Percentiles rank a stretch among this genome's conserved stretches.
These are phyloP conservation scores for Procapra przewalskii DNA, from an alignment of 2,113 vertebrate genomes.

Conservation along the genomic window DNA sequence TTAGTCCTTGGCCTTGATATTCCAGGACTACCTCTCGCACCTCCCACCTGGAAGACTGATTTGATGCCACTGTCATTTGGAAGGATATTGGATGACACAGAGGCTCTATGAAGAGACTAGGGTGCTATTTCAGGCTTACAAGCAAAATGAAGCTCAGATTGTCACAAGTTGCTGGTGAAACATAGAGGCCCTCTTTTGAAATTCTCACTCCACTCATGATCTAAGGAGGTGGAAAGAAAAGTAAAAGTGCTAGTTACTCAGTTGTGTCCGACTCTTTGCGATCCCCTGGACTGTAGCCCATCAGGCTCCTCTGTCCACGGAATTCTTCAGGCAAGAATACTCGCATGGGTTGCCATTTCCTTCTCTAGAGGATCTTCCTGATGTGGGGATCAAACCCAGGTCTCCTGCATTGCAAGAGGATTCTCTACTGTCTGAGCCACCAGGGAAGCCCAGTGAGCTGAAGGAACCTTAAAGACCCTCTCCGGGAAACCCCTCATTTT, in stretches of 20 bases:
- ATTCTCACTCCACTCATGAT: background rate
- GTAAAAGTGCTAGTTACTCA: background rate
- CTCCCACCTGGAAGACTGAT: background rate
- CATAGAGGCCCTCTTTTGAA: slow-evolving; percentile 22
- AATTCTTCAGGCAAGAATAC: background rate
- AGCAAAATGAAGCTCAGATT: background rate
- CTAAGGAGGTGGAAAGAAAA: background rate
- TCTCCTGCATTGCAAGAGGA: background rate
- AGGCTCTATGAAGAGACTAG: background rate
- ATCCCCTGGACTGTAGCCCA: background rate
- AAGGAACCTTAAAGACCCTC: background rate
- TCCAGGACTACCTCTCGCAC: background rate
- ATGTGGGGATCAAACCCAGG: background rate
- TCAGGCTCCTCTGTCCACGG: background rate
- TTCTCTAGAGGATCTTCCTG: background rate
- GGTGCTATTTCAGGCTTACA: background rate
- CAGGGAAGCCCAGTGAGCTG: background rate
- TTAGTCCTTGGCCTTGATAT: background rate
- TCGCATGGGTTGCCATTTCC: background rate
- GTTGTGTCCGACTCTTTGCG: background rate
- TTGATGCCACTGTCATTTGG: background rate
- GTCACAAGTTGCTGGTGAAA: background rate
- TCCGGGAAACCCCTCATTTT: background rate
- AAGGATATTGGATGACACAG: background rate
- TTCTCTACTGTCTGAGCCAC: background rate